Percentiles rank a stretch among this genome's conserved stretches.
Conservation (phyloP, 1,140 invertebrate genomes). For the Polypedilum vanderplanki region DNA sequence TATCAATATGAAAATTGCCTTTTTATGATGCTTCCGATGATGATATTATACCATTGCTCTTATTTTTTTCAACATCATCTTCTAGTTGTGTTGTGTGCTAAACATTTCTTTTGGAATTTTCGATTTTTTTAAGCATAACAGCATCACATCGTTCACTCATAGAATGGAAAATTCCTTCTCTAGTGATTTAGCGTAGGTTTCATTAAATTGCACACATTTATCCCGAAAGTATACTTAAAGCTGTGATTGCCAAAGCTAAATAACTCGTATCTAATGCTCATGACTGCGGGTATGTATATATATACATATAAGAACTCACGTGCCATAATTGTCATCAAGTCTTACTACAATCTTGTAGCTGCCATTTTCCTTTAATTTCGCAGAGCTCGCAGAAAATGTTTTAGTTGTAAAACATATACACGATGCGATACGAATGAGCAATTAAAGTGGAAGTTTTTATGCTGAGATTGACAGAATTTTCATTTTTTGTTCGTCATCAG, state of each 20-base stretch:
- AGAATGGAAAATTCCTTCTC: background rate
- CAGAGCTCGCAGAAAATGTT: no score
- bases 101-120: no score
- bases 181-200: constrained; percentile 11
- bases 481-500: no score
- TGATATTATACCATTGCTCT: background rate
- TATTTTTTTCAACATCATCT: background rate
- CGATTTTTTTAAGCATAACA: no score
- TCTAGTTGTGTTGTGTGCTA: background rate
- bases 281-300: background rate
- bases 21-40: constrained; percentile 4
- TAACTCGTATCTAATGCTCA: constrained; percentile 11
- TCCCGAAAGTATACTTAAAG: constrained; percentile 11
- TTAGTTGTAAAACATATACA: no score
- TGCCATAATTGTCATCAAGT: constrained; percentile 5
- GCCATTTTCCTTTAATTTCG: no score
- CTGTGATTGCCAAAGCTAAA: background rate
- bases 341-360: background rate
- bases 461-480: no score
- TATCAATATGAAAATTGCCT: constrained; percentile 29
- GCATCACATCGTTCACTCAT: background rate
- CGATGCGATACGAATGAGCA: no score
- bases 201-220: background rate
- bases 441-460: no score
- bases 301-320: background rate